phyloP scores from a whole-genome alignment of 2,797 vertebrate species.

The Novumbra hubbsi region DNA sequence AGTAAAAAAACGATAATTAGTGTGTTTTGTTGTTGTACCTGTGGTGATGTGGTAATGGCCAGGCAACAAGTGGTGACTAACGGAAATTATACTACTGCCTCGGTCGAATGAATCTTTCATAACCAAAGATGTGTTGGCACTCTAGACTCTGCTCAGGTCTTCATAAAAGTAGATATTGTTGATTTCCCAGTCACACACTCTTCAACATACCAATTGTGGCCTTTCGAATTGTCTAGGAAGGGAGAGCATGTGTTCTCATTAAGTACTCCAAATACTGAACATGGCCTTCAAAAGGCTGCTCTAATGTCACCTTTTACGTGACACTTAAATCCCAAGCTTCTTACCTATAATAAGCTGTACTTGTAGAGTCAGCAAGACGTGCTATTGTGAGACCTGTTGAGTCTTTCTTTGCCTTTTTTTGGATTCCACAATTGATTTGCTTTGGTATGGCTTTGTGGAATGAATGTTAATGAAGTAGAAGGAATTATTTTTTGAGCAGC shows the following conservation, averaged over 20 bases:
- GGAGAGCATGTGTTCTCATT: neutral
- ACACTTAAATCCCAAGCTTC: too few relatives aligned
- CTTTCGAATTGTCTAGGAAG: neutral
- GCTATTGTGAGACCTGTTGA: too few relatives aligned
- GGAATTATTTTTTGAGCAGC: too few relatives aligned
- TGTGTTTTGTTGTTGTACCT: neutral
- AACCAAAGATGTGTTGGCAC: neutral
- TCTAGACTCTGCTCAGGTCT: neutral
- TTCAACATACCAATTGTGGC: neutral
- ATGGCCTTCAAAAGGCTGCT: too few relatives aligned
- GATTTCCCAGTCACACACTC: neutral
- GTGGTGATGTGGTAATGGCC: neutral
- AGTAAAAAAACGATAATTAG: neutral
- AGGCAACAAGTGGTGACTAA: neutral
- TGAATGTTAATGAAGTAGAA: too few relatives aligned
- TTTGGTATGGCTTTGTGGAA: too few relatives aligned
- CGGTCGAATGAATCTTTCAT: neutral
- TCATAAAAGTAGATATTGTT: neutral
- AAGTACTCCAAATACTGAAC: too few relatives aligned
- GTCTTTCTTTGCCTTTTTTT: too few relatives aligned
- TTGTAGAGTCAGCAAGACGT: too few relatives aligned
- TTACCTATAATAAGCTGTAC: too few relatives aligned
- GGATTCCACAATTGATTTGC: too few relatives aligned
- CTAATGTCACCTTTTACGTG: too few relatives aligned
- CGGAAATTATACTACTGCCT: neutral